Evolutionary conservation across 1,140 invertebrate genomes (phyloP).

Genomic region (Penaeus indicus): DNA sequence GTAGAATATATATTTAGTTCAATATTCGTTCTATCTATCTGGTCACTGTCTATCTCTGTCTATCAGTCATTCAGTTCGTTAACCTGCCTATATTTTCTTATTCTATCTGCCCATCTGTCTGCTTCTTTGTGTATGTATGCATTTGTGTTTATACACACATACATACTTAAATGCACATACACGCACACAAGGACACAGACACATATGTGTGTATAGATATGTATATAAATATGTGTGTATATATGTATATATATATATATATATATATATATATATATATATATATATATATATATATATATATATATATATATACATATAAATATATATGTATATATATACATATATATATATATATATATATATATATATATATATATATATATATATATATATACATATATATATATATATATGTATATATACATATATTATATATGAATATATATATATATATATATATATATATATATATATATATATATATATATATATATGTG

Average conservation of each 20-base stretch:
- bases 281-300: slow-evolving; percentile 18
- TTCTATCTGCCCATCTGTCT: neutral
- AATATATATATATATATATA: slow-evolving; percentile 36
- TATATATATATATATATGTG: slow-evolving; percentile 35
- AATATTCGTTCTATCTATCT: too few relatives aligned
- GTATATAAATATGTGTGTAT: slow-evolving; percentile 17
- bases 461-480: slow-evolving; percentile 46
- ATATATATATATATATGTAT: neutral
- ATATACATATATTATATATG: slow-evolving; percentile 37
- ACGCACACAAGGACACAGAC: neutral
- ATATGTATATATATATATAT: slow-evolving; percentile 27
- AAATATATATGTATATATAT: neutral
- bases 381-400: slow-evolving; percentile 34
- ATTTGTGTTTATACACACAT: neutral
- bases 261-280: slow-evolving; percentile 27
- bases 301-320: slow-evolving; percentile 3
- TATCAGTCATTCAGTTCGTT: neutral
- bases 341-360: slow-evolving; percentile 38
- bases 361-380: slow-evolving; percentile 37
- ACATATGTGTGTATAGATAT: slow-evolving; percentile 18
- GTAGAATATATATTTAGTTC: too few relatives aligned
- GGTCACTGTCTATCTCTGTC: neutral
- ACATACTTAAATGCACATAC: slow-evolving; percentile 8
- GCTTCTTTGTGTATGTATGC: neutral
- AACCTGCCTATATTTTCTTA: too few relatives aligned